Conservation (phyloP, 1,140 invertebrate genomes). For the Aporrectodea caliginosa region DNA sequence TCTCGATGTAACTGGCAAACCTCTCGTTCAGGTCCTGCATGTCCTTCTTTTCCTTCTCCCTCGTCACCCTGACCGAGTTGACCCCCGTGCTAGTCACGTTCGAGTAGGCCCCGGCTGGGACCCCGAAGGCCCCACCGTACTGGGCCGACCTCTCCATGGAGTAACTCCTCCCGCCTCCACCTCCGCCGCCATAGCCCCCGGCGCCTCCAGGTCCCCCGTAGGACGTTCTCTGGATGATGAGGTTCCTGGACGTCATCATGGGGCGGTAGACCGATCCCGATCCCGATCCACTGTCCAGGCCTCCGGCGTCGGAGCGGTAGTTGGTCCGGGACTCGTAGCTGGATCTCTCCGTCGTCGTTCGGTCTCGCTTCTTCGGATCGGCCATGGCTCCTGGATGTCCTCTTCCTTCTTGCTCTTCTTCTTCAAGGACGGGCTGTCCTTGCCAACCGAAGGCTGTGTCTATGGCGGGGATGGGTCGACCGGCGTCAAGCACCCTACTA, state of each 20-base stretch:
- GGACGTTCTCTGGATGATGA: constrained; percentile 38
- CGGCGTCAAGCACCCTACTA: too few species aligned
- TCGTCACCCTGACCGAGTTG: constrained; percentile 49
- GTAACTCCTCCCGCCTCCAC: constrained; percentile 5
- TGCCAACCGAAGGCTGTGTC: not conserved
- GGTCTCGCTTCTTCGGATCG: not conserved
- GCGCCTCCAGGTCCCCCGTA: constrained; percentile 35
- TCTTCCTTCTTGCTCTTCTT: not conserved
- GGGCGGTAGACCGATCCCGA: constrained; percentile 41
- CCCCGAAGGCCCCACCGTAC: constrained; percentile 30
- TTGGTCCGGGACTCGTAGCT: not conserved
- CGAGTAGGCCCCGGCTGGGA: constrained; percentile 38
- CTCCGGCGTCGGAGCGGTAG: not conserved
- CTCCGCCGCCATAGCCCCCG: not conserved
- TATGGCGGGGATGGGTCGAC: too few species aligned
- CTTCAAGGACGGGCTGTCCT: not conserved
- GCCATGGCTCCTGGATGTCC: not conserved
- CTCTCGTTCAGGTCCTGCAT: constrained; percentile 32
- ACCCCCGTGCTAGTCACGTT: constrained; percentile 50
- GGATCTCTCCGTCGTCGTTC: not conserved
- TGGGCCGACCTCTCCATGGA: not conserved
- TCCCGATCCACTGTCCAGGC: not conserved
- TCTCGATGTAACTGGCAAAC: constrained; percentile 33
- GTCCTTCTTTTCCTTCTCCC: constrained; percentile 47
- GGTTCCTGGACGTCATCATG: constrained; percentile 47